Conservation (phyloP, 2,113 vertebrate genomes). For the Tragelaphus scriptus region DNA sequence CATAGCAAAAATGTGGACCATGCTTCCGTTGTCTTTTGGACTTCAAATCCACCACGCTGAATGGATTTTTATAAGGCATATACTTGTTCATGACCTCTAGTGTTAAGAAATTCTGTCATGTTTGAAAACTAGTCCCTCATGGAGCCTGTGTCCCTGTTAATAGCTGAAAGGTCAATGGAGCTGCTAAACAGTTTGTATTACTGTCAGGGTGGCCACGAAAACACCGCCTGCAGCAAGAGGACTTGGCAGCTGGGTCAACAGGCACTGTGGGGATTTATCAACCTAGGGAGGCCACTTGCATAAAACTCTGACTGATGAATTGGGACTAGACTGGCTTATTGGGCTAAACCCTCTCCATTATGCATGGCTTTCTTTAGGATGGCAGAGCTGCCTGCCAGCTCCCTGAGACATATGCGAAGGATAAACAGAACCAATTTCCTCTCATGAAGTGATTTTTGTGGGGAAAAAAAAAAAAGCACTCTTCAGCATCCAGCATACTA, state of each 20-base stretch:
- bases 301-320: constrained; percentile 87
- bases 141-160: constrained; percentile 88
- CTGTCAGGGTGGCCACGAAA: constrained; percentile 99
- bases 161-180: constrained; percentile 95
- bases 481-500: constrained; percentile 50
- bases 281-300: constrained; percentile 89
- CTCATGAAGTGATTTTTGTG: constrained; percentile 35
- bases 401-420: constrained; percentile 72
- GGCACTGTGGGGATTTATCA: constrained; percentile 99
- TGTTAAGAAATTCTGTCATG: constrained; percentile 85
- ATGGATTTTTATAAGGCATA: constrained; percentile 84
- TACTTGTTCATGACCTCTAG: constrained; percentile 84
- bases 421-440: constrained; percentile 72
- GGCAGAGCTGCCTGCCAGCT: constrained; percentile 70
- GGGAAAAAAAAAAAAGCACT: constrained; percentile 43
- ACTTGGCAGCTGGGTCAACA: constrained; percentile 99
- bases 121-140: constrained; percentile 86
- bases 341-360: constrained; percentile 83
- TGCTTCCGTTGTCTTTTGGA: constrained; percentile 73
- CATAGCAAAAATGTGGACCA: constrained; percentile 76
- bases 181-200: constrained; percentile 99
- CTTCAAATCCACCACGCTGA: constrained; percentile 80
- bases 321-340: constrained; percentile 82
- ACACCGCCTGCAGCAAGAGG: constrained; percentile 97
- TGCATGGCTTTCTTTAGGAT: constrained; percentile 80